Base-by-base conservation (phyloP, 2,888 invertebrate species). In the Pterobdella sp. region DNA sequence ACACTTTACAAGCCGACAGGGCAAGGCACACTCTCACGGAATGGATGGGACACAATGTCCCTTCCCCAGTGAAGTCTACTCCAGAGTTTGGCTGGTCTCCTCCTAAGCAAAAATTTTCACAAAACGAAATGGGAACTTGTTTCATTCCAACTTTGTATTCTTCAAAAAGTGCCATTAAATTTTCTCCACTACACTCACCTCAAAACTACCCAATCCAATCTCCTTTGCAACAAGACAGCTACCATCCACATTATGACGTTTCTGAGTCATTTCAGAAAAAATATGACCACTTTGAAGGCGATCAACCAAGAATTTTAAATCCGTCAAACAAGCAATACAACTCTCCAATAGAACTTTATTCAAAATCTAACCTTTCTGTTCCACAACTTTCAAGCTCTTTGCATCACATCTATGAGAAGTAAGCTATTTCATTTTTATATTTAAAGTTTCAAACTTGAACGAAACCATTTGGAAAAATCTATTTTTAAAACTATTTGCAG, bases 281-380 rank as follows among this genome's bases (percentile, higher is more conserved):
- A n/a, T n/a, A n/a, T n/a, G n/a, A n/a, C n/a, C n/a, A n/a, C n/a
- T n/a, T n/a, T n/a, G n/a, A n/a, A n/a, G n/a, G n/a, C 60, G 26
- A 56, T 26, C n/a, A 26, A 4, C 7, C 42, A 42, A 42, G 42
- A 7, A 4, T 26, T 56, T 26, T 18, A 22, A 7, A 4, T 14
- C 60, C 60, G 4, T 56, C 60, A 3, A 56, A 56, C 60, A 56
- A 56, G 60, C 60, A 56, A 56, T 56, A 56, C 60, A 56, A 56
- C n/a, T 56, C 60, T 4, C 60, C 60, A 22, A 18, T 56, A 4
- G 60, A 3, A 56, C 60, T 56, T 3, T 56, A 56, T n/a, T 22
- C 10, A 4, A 4, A 7, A 22, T 56, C 26, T 3, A 56, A 56
- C 7, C 4, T 3, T 22, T 26, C 26, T 4, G 10, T 22, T 42